These are phyloP conservation scores for Nephila pilipes DNA, from an alignment of 1,140 invertebrate genomes.

Conservation along the genomic window DNA sequence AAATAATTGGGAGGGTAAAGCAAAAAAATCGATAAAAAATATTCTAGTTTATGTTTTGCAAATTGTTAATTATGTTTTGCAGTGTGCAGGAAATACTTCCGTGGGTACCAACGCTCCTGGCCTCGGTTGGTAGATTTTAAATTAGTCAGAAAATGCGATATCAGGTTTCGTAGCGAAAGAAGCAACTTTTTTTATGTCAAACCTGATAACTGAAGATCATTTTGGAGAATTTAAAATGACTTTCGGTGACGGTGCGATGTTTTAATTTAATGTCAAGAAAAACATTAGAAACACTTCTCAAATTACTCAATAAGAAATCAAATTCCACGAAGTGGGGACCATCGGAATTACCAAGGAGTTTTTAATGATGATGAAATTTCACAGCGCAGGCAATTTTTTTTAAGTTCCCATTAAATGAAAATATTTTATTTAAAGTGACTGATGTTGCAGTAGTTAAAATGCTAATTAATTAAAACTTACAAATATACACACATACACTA, in stretches of 20 bases:
- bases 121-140: neutral
- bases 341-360: too few species aligned
- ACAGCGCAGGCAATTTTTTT: too few species aligned
- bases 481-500: too few species aligned
- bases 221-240: conserved; percentile 43
- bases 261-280: neutral
- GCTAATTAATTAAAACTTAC: too few species aligned
- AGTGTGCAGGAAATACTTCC: neutral
- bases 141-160: neutral
- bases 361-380: too few species aligned
- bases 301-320: neutral
- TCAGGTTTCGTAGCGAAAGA: neutral
- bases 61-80: conserved; percentile 64
- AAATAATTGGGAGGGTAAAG: conserved; percentile 45
- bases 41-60: conserved; percentile 51
- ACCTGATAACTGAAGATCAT: conserved; percentile 9
- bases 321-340: neutral
- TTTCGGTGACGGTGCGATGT: neutral
- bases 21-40: conserved; percentile 33
- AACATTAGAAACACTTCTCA: neutral
- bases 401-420: too few species aligned
- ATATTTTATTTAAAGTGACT: too few species aligned
- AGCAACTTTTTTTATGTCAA: neutral
- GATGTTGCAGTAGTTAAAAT: too few species aligned
- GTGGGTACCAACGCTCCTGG: neutral